phyloP scores from a whole-genome alignment of 2,797 vertebrate genomes.

The Vireo griseus region DNA sequence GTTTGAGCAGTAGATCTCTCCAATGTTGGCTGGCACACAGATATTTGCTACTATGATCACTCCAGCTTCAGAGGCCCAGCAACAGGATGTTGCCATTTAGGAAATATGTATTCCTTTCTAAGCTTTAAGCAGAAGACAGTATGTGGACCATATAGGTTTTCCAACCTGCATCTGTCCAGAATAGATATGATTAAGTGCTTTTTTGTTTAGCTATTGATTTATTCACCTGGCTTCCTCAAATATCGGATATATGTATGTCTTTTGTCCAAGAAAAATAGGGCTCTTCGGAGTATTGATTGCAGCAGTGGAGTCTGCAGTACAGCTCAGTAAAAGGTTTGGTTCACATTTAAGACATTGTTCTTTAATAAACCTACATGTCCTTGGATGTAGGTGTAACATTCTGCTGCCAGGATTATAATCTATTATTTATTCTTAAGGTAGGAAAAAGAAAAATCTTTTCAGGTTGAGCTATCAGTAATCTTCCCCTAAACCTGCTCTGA shows the following conservation, averaged over 20 bases:
- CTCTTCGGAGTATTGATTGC: slow-evolving; percentile 23
- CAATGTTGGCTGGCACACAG: neutral
- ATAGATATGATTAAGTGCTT: slow-evolving; percentile 46
- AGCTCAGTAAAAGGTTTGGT: neutral
- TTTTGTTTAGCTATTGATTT: slow-evolving; percentile 56
- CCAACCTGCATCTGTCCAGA: neutral
- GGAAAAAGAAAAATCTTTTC: neutral
- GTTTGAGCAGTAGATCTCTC: neutral
- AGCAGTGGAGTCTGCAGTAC: slow-evolving; percentile 1
- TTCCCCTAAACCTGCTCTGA: neutral
- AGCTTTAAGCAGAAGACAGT: neutral
- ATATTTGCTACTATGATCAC: neutral
- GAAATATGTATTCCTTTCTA: neutral
- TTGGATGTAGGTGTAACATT: slow-evolving; percentile 5
- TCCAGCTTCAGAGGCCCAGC: neutral
- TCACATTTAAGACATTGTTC: neutral
- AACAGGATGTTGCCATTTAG: neutral
- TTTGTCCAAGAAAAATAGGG: slow-evolving; percentile 41
- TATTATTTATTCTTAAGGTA: neutral
- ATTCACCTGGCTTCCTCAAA: slow-evolving; percentile 44
- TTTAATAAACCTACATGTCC: neutral
- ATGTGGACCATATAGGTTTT: neutral
- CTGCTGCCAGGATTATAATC: neutral
- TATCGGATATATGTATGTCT: neutral
- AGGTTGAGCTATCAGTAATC: neutral